phyloP scores from a whole-genome alignment of 1,140 invertebrate genomes.

The Drosophila gunungcola region DNA sequence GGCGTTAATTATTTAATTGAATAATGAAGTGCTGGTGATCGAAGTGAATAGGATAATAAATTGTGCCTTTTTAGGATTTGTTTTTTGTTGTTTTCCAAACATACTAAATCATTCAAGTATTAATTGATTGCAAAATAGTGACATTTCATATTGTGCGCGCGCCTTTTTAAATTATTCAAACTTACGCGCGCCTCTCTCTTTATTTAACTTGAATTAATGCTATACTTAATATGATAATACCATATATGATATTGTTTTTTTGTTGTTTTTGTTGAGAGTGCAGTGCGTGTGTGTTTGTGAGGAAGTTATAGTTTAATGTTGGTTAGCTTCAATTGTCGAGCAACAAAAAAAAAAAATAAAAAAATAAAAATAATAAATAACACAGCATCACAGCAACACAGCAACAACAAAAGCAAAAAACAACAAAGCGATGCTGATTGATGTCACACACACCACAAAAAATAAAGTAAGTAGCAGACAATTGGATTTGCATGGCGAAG shows the following conservation, averaged over 20 bases:
- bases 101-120: not conserved
- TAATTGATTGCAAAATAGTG: not conserved
- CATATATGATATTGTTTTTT: slow-evolving; percentile 8
- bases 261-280: slow-evolving; percentile 39
- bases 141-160: not conserved
- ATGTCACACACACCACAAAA: slow-evolving; percentile 27
- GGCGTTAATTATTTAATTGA: not conserved
- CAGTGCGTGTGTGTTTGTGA: slow-evolving; percentile 48
- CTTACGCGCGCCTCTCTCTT: not conserved
- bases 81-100: not conserved
- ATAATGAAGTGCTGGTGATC: slow-evolving; percentile 2
- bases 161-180: not conserved
- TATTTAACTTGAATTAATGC: not conserved
- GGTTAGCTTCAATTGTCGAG: slow-evolving; percentile 75
- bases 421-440: slow-evolving; percentile 38
- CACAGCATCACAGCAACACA: slow-evolving; percentile 18
- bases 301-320: slow-evolving; percentile 79
- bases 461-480: slow-evolving; percentile 41
- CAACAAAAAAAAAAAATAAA: slow-evolving; percentile 29
- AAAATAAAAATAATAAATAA: slow-evolving; percentile 15
- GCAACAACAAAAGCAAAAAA: slow-evolving; percentile 25
- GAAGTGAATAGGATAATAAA: not conserved
- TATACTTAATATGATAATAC: not conserved
- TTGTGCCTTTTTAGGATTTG: not conserved
- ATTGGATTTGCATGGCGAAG: slow-evolving; percentile 48